phyloP scores from a whole-genome alignment of 2,113 vertebrate species.

The Hassar affinis region DNA sequence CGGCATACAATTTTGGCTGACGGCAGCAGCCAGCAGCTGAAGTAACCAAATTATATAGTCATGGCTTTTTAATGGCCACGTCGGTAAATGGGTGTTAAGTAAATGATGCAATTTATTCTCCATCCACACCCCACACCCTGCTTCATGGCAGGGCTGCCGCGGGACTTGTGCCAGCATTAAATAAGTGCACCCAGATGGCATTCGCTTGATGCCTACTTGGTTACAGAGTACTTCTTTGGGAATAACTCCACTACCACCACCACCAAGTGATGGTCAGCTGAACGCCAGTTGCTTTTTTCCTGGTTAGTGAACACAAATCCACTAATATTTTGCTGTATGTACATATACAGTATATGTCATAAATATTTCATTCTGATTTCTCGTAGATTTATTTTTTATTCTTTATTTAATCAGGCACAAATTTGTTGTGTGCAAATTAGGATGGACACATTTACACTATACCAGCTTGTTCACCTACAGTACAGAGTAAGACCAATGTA shows the following conservation, averaged over 20 bases:
- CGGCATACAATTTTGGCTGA: conserved; percentile 77
- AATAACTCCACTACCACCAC: conserved; percentile 84
- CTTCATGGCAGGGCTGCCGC: conserved; percentile 80
- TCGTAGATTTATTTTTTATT: not conserved
- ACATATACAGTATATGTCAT: conserved; percentile 57
- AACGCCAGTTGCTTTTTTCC: conserved; percentile 85
- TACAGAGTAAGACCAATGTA: too few species aligned
- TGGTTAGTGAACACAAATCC: conserved; percentile 84
- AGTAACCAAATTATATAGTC: conserved; percentile 93
- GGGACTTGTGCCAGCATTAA: conserved; percentile 93
- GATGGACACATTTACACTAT: not conserved
- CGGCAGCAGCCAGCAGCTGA: conserved; percentile 82
- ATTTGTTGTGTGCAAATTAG: not conserved
- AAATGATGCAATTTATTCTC: conserved; percentile 99
- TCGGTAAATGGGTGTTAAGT: conserved; percentile 93
- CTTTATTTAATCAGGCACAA: not conserved
- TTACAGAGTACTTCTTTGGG: conserved; percentile 83
- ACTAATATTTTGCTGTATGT: conserved; percentile 86
- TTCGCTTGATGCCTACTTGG: conserved; percentile 88
- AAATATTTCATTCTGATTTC: conserved; percentile 49
- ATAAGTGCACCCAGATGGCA: conserved; percentile 97
- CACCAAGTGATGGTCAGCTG: conserved; percentile 87
- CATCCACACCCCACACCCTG: conserved; percentile 75
- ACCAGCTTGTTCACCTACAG: not conserved
- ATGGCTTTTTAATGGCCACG: conserved; percentile 91